These are phyloP conservation scores for Rostratula benghalensis DNA, from an alignment of 2,113 vertebrate species.

Conservation along the genomic window DNA sequence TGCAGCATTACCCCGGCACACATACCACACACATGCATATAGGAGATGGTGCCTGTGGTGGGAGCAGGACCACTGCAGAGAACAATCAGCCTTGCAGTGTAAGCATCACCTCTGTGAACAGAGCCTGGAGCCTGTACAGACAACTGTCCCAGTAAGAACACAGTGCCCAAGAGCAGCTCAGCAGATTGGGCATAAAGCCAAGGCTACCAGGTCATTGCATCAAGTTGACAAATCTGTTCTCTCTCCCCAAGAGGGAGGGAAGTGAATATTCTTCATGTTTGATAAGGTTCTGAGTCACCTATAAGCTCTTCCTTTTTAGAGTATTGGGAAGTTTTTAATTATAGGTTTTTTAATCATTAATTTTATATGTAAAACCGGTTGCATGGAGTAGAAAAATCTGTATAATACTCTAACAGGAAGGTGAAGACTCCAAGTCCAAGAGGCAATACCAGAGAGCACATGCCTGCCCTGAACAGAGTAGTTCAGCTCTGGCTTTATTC, in stretches of 20 bases:
- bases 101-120: background rate
- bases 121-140: fast-evolving
- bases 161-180: background rate
- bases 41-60: no score
- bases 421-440: background rate
- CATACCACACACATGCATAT: fast-evolving
- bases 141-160: fast-evolving
- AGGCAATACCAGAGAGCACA: fast-evolving
- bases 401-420: background rate
- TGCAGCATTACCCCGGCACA: background rate
- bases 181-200: background rate
- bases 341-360: background rate
- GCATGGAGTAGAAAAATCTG: background rate
- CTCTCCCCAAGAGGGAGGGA: background rate
- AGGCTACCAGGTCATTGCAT: background rate
- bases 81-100: background rate
- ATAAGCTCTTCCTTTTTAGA: background rate
- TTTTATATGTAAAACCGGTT: background rate
- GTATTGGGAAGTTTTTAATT: background rate
- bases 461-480: background rate
- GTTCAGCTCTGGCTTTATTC: background rate
- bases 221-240: background rate
- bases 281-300: background rate
- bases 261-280: background rate
- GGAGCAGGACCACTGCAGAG: background rate